phyloP scores from a whole-genome alignment of 2,888 invertebrate species.

The Stenurella melanura region DNA sequence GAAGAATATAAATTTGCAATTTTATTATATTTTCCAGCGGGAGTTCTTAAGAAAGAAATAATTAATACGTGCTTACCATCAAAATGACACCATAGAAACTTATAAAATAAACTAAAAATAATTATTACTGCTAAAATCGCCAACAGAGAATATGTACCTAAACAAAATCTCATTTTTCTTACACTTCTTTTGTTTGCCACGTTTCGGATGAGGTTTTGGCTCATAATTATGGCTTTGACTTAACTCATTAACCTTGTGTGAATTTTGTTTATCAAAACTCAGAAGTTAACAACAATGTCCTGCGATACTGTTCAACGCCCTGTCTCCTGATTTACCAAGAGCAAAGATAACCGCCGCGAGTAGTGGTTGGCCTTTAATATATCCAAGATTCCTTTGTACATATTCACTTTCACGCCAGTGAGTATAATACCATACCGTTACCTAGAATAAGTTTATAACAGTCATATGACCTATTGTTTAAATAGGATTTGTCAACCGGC shows the following conservation, averaged over 20 bases:
- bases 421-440: slow-evolving; percentile 3
- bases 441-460: slow-evolving; percentile 3
- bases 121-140: too few species aligned
- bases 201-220: too few species aligned
- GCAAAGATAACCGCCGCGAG: neutral
- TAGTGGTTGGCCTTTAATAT: slow-evolving; percentile 27
- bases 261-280: neutral
- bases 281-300: neutral
- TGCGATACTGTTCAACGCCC: neutral
- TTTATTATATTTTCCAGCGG: too few species aligned
- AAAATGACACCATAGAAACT: too few species aligned
- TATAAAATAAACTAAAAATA: too few species aligned
- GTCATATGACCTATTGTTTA: slow-evolving; percentile 20
- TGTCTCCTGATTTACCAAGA: neutral
- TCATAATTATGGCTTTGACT: neutral
- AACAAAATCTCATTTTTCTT: too few species aligned
- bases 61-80: too few species aligned
- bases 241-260: neutral
- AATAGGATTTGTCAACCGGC: neutral
- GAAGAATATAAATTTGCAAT: too few species aligned
- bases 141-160: too few species aligned
- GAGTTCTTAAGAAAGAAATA: too few species aligned
- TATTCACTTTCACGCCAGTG: slow-evolving; percentile 18
- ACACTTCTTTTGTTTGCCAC: too few species aligned
- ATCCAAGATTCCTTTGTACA: slow-evolving; percentile 21